These are phyloP conservation scores for Nymphicus hollandicus DNA, from an alignment of 2,113 vertebrate genomes.

Conservation along the genomic window DNA sequence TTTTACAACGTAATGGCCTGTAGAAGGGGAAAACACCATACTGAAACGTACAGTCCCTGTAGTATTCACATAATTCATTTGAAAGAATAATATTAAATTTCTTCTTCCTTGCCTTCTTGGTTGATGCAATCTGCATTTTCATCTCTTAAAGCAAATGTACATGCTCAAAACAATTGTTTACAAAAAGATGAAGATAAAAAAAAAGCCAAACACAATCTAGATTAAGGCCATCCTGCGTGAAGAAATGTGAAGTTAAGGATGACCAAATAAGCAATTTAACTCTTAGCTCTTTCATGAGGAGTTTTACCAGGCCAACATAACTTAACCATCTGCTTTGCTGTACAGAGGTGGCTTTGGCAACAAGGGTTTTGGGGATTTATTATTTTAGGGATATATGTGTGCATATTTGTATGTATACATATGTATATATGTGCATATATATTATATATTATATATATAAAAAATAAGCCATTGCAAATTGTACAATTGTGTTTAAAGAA, in stretches of 20 bases:
- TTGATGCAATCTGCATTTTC: neutral
- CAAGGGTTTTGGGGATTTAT: neutral
- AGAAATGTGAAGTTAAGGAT: neutral
- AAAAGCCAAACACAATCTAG: rapidly evolving
- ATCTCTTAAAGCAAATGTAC: neutral
- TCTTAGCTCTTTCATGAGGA: neutral
- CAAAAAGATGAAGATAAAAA: neutral
- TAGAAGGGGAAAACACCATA: neutral
- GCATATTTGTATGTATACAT: neutral
- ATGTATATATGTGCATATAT: neutral
- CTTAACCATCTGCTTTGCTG: neutral
- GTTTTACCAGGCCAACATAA: neutral
- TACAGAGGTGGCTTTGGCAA: neutral
- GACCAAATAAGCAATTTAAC: neutral
- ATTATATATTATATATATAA: neutral
- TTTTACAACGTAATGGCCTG: neutral
- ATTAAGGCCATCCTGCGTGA: neutral
- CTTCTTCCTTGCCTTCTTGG: neutral
- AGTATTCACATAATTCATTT: neutral
- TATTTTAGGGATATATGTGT: neutral
- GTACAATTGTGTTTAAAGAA: neutral
- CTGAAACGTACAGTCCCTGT: neutral
- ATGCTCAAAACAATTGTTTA: neutral
- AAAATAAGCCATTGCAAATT: neutral
- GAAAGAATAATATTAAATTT: neutral